Evolutionary conservation across 2,888 invertebrate species (phyloP).

Genomic region (Psococerastis gibbosa): DNA sequence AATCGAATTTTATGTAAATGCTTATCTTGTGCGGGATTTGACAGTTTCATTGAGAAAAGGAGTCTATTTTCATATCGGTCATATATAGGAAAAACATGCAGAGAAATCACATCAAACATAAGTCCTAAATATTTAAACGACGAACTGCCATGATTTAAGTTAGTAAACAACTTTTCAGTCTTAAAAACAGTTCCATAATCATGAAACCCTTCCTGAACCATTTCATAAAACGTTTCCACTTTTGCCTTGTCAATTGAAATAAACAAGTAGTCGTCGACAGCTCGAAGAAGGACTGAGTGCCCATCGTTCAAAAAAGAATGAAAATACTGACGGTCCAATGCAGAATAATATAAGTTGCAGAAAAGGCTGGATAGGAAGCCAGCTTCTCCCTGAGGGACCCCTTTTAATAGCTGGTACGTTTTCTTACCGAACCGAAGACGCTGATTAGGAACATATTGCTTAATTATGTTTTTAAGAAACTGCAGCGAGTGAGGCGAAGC

Average conservation of each 20-base stretch:
- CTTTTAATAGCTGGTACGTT: background rate
- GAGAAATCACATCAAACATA: background rate
- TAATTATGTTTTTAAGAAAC: background rate
- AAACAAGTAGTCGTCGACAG: conserved; percentile 33
- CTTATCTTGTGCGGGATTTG: background rate
- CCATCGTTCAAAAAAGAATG: conserved; percentile 16
- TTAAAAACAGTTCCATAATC: background rate
- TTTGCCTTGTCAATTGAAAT: conserved; percentile 28
- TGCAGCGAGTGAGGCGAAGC: background rate
- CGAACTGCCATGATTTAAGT: background rate
- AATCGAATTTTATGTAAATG: background rate
- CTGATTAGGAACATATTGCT: background rate
- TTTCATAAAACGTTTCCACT: conserved; percentile 23
- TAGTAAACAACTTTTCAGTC: background rate
- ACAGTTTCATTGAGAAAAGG: background rate
- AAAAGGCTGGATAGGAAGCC: background rate
- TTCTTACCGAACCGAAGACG: background rate
- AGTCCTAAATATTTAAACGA: background rate
- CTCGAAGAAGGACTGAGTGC: conserved; percentile 26
- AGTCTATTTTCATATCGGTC: background rate
- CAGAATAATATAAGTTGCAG: background rate
- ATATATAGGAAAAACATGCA: background rate
- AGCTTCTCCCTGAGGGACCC: background rate
- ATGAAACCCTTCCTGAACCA: background rate
- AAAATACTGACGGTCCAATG: background rate